These are phyloP conservation scores for Cryptotermes secundus DNA, from an alignment of 1,140 invertebrate species.

Conservation along the genomic window DNA sequence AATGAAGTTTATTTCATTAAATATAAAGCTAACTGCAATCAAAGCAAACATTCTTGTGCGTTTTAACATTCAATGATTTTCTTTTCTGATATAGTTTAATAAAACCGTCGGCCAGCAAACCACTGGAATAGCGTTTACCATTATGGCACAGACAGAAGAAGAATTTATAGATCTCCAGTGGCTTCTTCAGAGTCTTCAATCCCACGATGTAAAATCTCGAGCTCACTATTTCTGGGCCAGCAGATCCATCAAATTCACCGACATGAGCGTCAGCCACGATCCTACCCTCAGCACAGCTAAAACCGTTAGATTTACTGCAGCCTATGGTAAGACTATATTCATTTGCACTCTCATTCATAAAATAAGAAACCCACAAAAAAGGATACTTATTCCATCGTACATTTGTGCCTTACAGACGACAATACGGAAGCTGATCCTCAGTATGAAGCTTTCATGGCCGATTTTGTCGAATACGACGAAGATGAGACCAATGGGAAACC, in stretches of 20 bases:
- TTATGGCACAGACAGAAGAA: constrained; percentile 51
- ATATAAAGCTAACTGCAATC: too few species aligned
- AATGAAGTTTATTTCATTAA: too few species aligned
- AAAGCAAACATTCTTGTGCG: too few species aligned
- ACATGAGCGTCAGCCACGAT: constrained; percentile 39
- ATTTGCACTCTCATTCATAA: too few species aligned
- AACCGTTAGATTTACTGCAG: not conserved
- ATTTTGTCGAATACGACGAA: too few species aligned
- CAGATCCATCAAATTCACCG: constrained; percentile 38
- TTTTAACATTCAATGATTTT: not conserved
- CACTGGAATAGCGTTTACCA: constrained; percentile 45
- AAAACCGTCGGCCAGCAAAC: not conserved
- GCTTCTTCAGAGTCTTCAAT: constrained; percentile 37
- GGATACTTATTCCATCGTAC: too few species aligned
- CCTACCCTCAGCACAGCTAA: constrained; percentile 30
- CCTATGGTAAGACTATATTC: not conserved
- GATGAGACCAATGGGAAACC: too few species aligned
- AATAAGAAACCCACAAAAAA: too few species aligned
- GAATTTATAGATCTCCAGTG: constrained; percentile 42
- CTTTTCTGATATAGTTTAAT: not conserved
- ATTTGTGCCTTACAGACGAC: too few species aligned
- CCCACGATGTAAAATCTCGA: constrained; percentile 40
- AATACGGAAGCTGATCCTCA: too few species aligned
- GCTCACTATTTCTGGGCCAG: constrained; percentile 38
- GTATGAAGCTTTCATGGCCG: too few species aligned